phyloP scores from a whole-genome alignment of 2,888 invertebrate genomes.

The Stenotaenia linearis region DNA sequence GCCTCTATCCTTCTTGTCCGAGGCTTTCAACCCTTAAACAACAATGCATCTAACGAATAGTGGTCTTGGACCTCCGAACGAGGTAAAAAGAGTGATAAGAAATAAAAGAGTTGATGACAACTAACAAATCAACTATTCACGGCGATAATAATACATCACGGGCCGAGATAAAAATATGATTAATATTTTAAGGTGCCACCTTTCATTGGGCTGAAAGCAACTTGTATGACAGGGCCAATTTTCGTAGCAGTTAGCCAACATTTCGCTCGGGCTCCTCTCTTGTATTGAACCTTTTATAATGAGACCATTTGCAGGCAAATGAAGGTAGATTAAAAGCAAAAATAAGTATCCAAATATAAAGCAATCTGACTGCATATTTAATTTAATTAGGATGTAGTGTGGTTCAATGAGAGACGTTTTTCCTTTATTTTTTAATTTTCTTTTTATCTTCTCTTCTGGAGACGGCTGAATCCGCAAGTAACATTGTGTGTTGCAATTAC shows the following conservation, averaged over 20 bases:
- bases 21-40: background rate
- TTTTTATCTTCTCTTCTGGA: background rate
- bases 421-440: background rate
- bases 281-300: constrained; percentile 2
- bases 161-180: background rate
- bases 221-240: no score
- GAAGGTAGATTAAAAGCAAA: background rate
- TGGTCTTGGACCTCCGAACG: background rate
- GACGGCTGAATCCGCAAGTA: background rate
- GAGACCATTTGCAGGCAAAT: constrained; percentile 4
- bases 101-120: background rate
- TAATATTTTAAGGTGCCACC: background rate
- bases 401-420: background rate
- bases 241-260: background rate
- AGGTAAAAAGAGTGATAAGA: background rate
- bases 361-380: background rate
- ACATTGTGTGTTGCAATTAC: background rate
- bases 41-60: constrained; percentile 11
- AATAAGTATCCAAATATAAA: background rate
- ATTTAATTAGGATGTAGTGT: background rate
- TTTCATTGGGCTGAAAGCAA: background rate
- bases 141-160: background rate
- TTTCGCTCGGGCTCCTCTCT: background rate
- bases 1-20: background rate
- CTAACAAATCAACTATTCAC: background rate